These are phyloP conservation scores for Oncorhynchus clarkii DNA, from an alignment of 2,113 vertebrate species.

Conservation along the genomic window DNA sequence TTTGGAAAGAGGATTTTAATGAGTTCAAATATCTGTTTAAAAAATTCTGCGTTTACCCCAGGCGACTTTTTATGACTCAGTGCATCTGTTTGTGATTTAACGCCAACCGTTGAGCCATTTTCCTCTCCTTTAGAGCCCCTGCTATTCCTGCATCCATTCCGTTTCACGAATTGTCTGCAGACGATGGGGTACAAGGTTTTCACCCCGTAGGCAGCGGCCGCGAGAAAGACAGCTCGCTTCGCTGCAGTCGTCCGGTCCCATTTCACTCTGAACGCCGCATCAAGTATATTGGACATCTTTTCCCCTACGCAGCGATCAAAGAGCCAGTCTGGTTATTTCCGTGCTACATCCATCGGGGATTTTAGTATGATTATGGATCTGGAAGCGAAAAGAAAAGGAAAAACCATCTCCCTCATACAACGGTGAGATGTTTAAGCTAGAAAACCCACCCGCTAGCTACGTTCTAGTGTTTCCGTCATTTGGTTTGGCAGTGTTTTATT, in stretches of 20 bases:
- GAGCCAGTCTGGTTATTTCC: slow-evolving; percentile 37
- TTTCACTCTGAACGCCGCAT: slow-evolving; percentile 75
- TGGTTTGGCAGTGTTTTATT: not conserved
- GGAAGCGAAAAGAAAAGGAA: slow-evolving; percentile 1
- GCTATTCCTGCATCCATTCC: slow-evolving; percentile 24
- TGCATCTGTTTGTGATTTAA: not conserved
- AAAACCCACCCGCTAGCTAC: slow-evolving; percentile 45
- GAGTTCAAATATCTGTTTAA: slow-evolving; percentile 86
- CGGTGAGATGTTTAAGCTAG: slow-evolving; percentile 24
- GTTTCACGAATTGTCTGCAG: slow-evolving; percentile 66
- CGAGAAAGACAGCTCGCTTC: slow-evolving; percentile 80
- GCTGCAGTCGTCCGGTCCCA: slow-evolving; percentile 80
- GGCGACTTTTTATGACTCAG: slow-evolving; percentile 66
- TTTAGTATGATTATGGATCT: not conserved
- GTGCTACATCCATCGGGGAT: slow-evolving; percentile 49
- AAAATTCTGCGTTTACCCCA: slow-evolving; percentile 84
- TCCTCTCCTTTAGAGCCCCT: slow-evolving; percentile 28
- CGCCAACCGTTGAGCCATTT: slow-evolving; percentile 59
- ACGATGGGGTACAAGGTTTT: slow-evolving; percentile 83
- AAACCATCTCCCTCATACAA: not conserved
- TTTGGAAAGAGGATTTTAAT: slow-evolving; percentile 87
- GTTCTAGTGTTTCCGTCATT: slow-evolving; percentile 48
- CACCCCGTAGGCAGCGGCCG: slow-evolving; percentile 84
- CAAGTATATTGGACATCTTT: slow-evolving; percentile 84
- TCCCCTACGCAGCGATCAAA: not conserved